Conservation (phyloP, 2,797 vertebrate genomes). For the Sebastes melanostomus region DNA sequence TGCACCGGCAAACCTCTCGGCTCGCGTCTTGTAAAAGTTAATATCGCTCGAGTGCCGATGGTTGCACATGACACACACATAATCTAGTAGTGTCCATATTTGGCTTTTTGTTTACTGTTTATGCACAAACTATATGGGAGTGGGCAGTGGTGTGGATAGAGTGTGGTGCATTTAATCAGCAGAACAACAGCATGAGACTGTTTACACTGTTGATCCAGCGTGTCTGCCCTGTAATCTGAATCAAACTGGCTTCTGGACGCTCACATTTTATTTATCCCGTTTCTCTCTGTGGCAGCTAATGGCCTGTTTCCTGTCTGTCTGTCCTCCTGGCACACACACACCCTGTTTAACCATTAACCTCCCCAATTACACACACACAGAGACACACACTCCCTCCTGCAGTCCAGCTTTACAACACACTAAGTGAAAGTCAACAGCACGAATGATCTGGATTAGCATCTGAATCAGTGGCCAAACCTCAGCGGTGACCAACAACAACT, state of each 20-base stretch:
- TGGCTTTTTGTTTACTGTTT: too few species aligned
- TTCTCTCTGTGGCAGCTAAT: conserved; percentile 54
- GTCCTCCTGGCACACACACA: conserved; percentile 24
- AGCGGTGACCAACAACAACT: background rate
- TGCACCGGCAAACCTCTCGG: too few species aligned
- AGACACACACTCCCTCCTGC: conserved; percentile 1
- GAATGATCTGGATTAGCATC: conserved; percentile 33
- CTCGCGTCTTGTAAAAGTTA: too few species aligned
- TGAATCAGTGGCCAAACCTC: conserved; percentile 14
- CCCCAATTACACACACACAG: conserved; percentile 9
- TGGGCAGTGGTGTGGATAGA: background rate
- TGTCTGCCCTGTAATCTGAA: conserved; percentile 1
- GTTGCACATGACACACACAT: too few species aligned
- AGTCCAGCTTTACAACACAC: background rate
- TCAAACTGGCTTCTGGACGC: conserved; percentile 3
- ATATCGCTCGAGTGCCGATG: too few species aligned
- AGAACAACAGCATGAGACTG: background rate
- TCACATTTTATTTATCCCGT: conserved; percentile 24
- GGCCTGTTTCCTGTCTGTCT: conserved; percentile 61
- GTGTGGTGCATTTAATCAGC: background rate
- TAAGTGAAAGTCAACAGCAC: conserved; percentile 52
- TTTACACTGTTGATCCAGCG: background rate
- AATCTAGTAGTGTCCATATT: too few species aligned
- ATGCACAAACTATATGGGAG: background rate
- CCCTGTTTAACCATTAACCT: conserved; percentile 66